A percentile compares a stretch with the other conserved stretches of the same genome.
Conservation (phyloP, 2,888 invertebrate species). For the Salpingus planirostris region DNA sequence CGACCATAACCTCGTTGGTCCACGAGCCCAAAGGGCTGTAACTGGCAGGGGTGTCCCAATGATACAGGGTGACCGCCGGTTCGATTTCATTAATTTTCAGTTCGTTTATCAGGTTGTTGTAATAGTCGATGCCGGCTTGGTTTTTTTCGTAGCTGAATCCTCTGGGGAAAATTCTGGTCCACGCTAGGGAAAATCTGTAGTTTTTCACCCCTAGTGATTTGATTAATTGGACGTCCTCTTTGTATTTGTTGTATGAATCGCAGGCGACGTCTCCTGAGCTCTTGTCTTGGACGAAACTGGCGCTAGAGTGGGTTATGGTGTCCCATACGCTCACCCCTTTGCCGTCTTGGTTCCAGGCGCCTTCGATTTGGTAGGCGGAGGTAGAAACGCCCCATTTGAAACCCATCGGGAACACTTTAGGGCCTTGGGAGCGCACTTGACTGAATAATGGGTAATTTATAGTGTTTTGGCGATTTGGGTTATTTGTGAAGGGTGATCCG, state of each 20-base stretch:
- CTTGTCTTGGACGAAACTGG: constrained; percentile 43
- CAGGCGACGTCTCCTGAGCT: constrained; percentile 52
- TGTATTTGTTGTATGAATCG: constrained; percentile 55
- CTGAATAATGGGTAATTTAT: too few species aligned
- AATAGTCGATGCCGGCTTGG: constrained; percentile 62
- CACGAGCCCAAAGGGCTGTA: constrained; percentile 47
- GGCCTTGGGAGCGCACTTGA: too few species aligned
- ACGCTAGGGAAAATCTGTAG: constrained; percentile 56
- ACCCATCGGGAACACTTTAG: constrained; percentile 27
- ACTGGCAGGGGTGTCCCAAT: constrained; percentile 30
- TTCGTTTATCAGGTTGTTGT: constrained; percentile 63
- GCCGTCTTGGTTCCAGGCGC: constrained; percentile 39
- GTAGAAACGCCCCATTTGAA: constrained; percentile 34
- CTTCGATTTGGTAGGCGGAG: constrained; percentile 36
- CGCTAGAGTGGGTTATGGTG: constrained; percentile 39
- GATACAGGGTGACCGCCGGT: constrained; percentile 40
- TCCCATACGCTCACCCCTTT: constrained; percentile 54
- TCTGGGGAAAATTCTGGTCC: constrained; percentile 58
- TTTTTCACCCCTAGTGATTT: constrained; percentile 46
- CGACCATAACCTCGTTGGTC: constrained; percentile 45
- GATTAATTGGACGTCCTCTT: constrained; percentile 51
- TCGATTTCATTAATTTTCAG: constrained; percentile 51
- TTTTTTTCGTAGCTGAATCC: constrained; percentile 57
- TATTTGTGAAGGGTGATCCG: too few species aligned
- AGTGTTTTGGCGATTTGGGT: too few species aligned